Percentiles rank a stretch among this genome's conserved stretches.
phyloP scores from a whole-genome alignment of 2,797 vertebrate species.

The Tinamus major region DNA sequence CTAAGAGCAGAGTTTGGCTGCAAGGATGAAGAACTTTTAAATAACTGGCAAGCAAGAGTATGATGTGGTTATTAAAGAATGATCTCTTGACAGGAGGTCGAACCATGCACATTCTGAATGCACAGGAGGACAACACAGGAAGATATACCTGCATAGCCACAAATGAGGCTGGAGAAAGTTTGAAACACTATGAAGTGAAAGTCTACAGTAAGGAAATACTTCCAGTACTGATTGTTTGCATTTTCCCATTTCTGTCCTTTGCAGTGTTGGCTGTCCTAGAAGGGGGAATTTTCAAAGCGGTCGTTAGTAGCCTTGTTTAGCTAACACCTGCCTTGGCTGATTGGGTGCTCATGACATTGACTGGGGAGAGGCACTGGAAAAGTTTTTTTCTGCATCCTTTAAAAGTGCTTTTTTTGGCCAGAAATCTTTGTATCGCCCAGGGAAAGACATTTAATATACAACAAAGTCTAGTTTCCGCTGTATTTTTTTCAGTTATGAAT shows the following conservation, averaged over 20 bases:
- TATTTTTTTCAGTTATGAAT: background rate
- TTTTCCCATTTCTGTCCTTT: background rate
- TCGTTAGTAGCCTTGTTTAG: background rate
- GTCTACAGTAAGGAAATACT: constrained; percentile 88
- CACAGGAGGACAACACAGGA: constrained; percentile 88
- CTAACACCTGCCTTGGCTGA: background rate
- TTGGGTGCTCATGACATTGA: background rate
- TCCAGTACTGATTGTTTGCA: background rate
- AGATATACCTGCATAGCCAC: constrained; percentile 94
- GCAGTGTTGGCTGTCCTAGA: background rate
- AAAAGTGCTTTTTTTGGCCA: background rate
- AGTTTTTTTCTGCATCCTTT: background rate
- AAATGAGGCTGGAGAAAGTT: constrained; percentile 93
- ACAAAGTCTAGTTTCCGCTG: background rate
- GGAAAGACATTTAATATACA: background rate
- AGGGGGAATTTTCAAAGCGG: background rate
- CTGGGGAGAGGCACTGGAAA: background rate
- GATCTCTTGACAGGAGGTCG: constrained; percentile 85
- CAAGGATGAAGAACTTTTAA: background rate
- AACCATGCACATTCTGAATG: constrained; percentile 93
- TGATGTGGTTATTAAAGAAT: background rate
- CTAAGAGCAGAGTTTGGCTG: background rate
- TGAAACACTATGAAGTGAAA: constrained; percentile 94
- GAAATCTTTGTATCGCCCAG: background rate
- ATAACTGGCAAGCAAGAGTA: background rate